Conservation (phyloP, 2,113 vertebrate species). For the Ptychochromis oligacanthus region DNA sequence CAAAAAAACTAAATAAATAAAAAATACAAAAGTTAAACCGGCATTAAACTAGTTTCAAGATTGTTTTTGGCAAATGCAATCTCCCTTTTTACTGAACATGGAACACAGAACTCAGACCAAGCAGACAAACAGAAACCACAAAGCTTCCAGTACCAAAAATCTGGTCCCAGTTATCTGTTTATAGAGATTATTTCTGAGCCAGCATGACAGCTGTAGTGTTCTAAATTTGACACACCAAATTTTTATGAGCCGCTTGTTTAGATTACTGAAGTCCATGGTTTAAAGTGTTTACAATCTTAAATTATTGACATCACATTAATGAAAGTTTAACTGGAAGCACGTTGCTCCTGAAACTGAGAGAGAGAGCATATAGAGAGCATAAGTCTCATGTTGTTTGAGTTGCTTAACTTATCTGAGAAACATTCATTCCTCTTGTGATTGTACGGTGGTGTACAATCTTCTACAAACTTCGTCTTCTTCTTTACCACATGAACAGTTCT, state of each 20-base stretch:
- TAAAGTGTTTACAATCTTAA: constrained; percentile 15
- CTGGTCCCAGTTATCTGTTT: not conserved
- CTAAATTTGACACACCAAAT: constrained; percentile 13
- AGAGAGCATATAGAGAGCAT: not conserved
- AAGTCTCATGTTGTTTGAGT: not conserved
- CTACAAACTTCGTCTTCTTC: not conserved
- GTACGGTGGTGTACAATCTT: not conserved
- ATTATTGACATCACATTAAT: not conserved
- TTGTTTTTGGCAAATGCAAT: not conserved
- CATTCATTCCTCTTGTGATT: not conserved
- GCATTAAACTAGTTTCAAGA: not conserved
- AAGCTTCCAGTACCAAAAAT: constrained; percentile 18
- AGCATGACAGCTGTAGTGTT: constrained; percentile 4
- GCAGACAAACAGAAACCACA: not conserved
- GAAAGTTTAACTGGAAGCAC: not conserved
- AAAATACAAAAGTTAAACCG: not conserved
- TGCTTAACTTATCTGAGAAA: not conserved
- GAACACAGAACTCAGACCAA: constrained; percentile 4
- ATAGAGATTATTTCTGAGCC: constrained; percentile 3
- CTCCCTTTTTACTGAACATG: not conserved
- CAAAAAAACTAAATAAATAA: not conserved
- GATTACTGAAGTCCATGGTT: not conserved
- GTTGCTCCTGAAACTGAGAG: not conserved
- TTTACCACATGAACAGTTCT: not conserved
- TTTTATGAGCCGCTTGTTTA: constrained; percentile 5